Evolutionary conservation across 2,113 vertebrate species (phyloP).

Genomic region (Lepisosteus oculatus): DNA sequence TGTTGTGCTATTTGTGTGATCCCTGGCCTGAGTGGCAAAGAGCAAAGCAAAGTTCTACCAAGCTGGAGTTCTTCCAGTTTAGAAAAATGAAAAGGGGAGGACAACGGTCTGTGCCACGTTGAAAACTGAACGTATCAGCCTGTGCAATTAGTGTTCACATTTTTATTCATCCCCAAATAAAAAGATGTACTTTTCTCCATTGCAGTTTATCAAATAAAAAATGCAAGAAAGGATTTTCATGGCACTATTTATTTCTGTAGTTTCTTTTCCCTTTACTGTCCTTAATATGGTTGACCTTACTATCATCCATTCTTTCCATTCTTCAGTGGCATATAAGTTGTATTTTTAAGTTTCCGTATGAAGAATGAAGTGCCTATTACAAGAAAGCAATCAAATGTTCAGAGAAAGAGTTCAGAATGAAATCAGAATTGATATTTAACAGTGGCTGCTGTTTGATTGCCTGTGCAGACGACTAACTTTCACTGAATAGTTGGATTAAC

Average conservation of each 20-base stretch:
- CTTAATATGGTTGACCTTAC: conserved; percentile 9
- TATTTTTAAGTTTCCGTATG: conserved; percentile 8
- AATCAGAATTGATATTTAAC: conserved; percentile 1
- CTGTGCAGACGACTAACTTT: background rate
- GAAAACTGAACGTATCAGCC: too few species aligned
- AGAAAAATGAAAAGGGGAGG: too few species aligned
- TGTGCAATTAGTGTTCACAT: too few species aligned
- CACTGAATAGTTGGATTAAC: too few species aligned
- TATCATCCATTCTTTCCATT: background rate
- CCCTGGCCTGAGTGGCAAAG: too few species aligned
- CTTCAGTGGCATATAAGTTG: conserved; percentile 15
- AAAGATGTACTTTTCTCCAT: too few species aligned
- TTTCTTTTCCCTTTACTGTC: conserved; percentile 1
- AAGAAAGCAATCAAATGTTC: background rate
- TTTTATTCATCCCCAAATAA: too few species aligned
- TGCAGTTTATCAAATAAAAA: too few species aligned
- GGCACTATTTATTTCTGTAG: conserved; percentile 12
- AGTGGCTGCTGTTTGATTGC: background rate
- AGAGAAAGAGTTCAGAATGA: background rate
- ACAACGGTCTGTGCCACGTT: too few species aligned
- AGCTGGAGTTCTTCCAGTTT: too few species aligned
- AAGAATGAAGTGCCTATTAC: conserved; percentile 1
- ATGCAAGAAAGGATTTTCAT: background rate
- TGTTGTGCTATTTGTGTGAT: background rate
- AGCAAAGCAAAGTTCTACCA: too few species aligned